Percentiles rank a stretch among this genome's conserved stretches.
These are phyloP conservation scores for Euwallacea similis DNA, from an alignment of 1,140 invertebrate species.

Conservation along the genomic window DNA sequence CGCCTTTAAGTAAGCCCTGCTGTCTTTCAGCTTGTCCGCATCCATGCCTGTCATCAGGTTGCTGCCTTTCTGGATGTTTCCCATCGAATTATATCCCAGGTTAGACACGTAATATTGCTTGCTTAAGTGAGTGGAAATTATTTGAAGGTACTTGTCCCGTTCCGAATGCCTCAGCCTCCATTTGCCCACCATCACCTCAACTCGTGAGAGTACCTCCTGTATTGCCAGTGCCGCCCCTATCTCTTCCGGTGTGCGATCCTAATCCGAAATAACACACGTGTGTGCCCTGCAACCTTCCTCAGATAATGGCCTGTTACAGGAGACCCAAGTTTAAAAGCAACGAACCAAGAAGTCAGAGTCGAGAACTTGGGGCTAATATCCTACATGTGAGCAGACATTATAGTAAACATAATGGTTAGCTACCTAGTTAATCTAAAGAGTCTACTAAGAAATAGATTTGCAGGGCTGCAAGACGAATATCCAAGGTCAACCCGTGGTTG, in stretches of 20 bases:
- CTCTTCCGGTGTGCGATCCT: slow-evolving; percentile 46
- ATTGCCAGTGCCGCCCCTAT: slow-evolving; percentile 47
- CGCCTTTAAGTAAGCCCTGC: slow-evolving; percentile 32
- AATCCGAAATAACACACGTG: slow-evolving; percentile 48
- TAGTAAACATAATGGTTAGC: slow-evolving; percentile 69
- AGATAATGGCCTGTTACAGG: slow-evolving; percentile 52
- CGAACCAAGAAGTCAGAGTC: slow-evolving; percentile 59
- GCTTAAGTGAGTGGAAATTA: no score
- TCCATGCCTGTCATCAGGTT: slow-evolving; percentile 40
- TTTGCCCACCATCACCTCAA: slow-evolving; percentile 30
- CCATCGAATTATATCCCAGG: slow-evolving; percentile 39
- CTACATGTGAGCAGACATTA: slow-evolving; percentile 72
- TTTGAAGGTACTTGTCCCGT: slow-evolving; percentile 39
- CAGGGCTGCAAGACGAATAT: slow-evolving; percentile 69
- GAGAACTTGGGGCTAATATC: slow-evolving; percentile 67
- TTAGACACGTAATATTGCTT: no score
- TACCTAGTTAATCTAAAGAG: neutral
- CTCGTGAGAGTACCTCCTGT: slow-evolving; percentile 44
- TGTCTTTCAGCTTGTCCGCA: slow-evolving; percentile 42
- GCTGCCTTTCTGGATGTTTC: slow-evolving; percentile 48
- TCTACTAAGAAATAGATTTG: neutral
- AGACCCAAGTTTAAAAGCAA: slow-evolving; percentile 34
- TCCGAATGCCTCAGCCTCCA: slow-evolving; percentile 40
- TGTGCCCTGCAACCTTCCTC: slow-evolving; percentile 51
- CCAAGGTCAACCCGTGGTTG: slow-evolving; percentile 67